phyloP scores from a whole-genome alignment of 2,113 vertebrate species.

The Microcebus murinus region DNA sequence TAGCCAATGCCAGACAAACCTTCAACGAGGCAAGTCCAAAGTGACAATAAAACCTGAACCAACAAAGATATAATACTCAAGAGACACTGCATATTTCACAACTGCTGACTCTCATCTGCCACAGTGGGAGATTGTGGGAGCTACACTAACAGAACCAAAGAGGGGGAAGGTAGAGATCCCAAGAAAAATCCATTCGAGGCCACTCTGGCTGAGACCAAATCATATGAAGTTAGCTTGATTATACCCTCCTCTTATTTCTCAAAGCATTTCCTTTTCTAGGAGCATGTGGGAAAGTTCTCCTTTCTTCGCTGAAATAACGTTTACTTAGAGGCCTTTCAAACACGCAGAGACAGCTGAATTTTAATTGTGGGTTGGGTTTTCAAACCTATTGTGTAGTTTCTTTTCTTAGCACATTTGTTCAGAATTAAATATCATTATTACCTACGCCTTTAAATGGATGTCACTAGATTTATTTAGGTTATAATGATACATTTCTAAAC shows the following conservation, averaged over 20 bases:
- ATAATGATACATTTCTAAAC: not conserved
- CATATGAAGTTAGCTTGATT: not conserved
- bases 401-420: not conserved
- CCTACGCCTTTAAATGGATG: not conserved
- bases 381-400: not conserved
- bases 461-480: not conserved
- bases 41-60: not conserved
- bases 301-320: not conserved
- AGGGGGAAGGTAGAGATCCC: not conserved
- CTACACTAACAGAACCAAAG: too few species aligned
- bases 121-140: accelerated
- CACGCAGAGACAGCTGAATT: not conserved
- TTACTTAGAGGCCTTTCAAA: not conserved
- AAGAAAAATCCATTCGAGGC: not conserved
- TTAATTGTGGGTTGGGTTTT: conserved; percentile 16
- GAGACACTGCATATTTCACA: accelerated
- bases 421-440: not conserved
- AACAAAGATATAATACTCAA: accelerated
- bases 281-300: not conserved
- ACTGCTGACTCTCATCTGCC: accelerated
- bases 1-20: too few species aligned
- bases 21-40: too few species aligned
- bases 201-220: not conserved
- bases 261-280: not conserved
- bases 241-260: not conserved